Base-by-base conservation (phyloP, 2,113 vertebrate species). In the Catharus minimus region DNA sequence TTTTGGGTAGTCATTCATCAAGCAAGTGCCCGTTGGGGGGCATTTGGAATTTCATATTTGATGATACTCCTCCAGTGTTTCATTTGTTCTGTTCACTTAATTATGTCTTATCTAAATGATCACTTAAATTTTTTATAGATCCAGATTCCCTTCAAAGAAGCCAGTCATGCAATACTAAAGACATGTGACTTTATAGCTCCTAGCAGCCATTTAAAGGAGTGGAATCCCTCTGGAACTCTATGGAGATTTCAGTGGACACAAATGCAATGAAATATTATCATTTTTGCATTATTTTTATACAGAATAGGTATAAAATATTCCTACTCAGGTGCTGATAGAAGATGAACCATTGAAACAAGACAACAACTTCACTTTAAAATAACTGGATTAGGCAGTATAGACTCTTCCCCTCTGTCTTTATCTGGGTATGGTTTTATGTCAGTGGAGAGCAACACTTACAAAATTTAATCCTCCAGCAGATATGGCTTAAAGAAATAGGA, bases 21-120 rank as follows among this genome's bases (percentile, higher is more conserved):
- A 78, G 64, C 64, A 82, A 92, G 39, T 38, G 46, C 28, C 71
- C 49, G 0, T 44, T 64, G 43, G 39, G 88, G 88, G 66, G 11
- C 28, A 74, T 75, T 79, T 66, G 57, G 56, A 75, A 83, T 62
- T 93, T 85, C 89, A 62, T 78, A 92, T 83, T 78, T 93, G 81
- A 95, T 73, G 73, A 64, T 78, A 86, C 26, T 93, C 52, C 77
- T 83, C 67, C 75, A 83, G 92, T 39, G 43, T 91, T 95, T 95
- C 90, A 90, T 96, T 94, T 92, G 71, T 74, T 84, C 86, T 92
- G 85, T 94, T 95, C 93, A 92, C 55, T 92, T 96, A 93, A 96
- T 96, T 94, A 92, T 87, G 83, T 71, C 92, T 92, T 94, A 86
- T 94, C 92, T 93, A 95, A 96, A 92, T 88, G 94, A 96, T 89